Conservation (phyloP, 2,113 vertebrate genomes). For the Bufo gargarizans region DNA sequence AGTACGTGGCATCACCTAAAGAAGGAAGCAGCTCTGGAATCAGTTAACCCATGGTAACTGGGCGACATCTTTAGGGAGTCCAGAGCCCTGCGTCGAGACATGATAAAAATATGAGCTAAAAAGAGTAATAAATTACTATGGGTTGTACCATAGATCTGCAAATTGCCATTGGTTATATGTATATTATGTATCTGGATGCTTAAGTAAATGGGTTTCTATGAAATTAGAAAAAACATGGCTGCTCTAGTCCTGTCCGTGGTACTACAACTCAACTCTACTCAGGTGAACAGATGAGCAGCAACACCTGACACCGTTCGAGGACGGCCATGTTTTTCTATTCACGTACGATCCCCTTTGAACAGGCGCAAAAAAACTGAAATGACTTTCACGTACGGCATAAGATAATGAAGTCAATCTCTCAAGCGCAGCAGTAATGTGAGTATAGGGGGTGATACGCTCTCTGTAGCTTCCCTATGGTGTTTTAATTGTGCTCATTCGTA, state of each 20-base stretch:
- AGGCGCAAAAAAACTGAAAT: background rate
- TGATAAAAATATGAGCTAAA: background rate
- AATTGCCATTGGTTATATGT: background rate
- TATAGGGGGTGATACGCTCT: background rate
- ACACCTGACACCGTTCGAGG: background rate
- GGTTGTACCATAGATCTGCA: background rate
- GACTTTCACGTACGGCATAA: background rate
- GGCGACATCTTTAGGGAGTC: background rate
- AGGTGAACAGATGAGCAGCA: background rate
- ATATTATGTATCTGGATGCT: background rate
- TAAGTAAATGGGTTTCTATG: background rate
- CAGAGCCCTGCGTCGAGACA: background rate
- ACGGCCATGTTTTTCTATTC: background rate
- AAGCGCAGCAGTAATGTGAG: background rate
- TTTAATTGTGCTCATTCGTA: background rate
- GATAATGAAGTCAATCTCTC: background rate
- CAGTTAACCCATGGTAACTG: background rate
- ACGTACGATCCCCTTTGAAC: background rate
- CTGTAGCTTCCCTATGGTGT: background rate
- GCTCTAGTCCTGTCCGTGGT: background rate
- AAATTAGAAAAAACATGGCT: background rate
- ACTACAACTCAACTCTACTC: background rate
- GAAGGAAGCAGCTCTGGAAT: background rate
- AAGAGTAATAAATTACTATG: no score
- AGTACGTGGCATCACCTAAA: background rate